Evolutionary conservation across 1,140 invertebrate genomes (phyloP).

Genomic region (Heliconius nattereri): DNA sequence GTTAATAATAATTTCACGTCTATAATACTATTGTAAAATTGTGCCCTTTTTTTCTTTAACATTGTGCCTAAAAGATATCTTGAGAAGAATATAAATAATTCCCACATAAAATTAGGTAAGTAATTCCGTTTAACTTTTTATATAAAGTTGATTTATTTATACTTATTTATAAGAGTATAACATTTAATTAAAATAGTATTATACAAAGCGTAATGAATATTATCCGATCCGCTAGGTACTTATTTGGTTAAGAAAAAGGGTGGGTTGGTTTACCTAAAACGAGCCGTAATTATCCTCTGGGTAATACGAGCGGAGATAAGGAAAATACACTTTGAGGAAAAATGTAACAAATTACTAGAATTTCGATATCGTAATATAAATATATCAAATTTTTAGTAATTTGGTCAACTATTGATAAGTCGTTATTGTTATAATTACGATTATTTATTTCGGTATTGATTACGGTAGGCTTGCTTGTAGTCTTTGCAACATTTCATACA

Average conservation of each 20-base stretch:
- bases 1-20: neutral
- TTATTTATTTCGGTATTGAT: too few relatives aligned
- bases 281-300: neutral
- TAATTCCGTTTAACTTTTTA: too few relatives aligned
- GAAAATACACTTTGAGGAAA: neutral
- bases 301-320: neutral
- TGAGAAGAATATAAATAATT: too few relatives aligned
- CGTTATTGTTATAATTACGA: too few relatives aligned
- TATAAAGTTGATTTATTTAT: too few relatives aligned
- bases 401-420: too few relatives aligned
- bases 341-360: slow-evolving; percentile 5
- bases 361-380: neutral
- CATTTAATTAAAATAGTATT: neutral
- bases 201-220: neutral
- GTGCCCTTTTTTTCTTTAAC: too few relatives aligned
- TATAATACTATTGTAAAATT: neutral
- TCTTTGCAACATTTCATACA: too few relatives aligned
- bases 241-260: neutral
- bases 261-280: neutral
- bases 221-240: neutral
- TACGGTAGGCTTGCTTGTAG: too few relatives aligned
- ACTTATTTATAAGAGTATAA: neutral
- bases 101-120: too few relatives aligned
- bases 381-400: too few relatives aligned
- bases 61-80: too few relatives aligned